These are phyloP conservation scores for Scolopax mira DNA, from an alignment of 2,113 vertebrate genomes.

Conservation along the genomic window DNA sequence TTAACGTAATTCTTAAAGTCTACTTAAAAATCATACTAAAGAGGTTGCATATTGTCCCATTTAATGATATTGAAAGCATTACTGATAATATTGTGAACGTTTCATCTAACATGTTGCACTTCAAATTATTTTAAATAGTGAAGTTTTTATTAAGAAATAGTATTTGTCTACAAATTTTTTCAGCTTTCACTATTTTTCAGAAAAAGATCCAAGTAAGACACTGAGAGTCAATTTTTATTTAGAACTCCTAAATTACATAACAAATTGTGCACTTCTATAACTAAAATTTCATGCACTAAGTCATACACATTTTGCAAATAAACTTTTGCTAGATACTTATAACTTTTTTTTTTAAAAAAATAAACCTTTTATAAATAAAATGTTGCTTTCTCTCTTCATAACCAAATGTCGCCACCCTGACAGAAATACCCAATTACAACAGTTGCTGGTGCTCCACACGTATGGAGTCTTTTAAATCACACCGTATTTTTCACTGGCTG, in stretches of 20 bases:
- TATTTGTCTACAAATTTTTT: not conserved
- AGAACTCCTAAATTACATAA: not conserved
- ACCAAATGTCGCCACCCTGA: not conserved
- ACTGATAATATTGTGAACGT: not conserved
- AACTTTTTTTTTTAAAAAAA: not conserved
- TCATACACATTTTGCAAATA: not conserved
- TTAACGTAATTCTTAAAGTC: not conserved
- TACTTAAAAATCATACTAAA: not conserved
- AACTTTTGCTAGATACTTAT: not conserved
- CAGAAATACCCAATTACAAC: not conserved
- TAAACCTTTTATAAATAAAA: not conserved
- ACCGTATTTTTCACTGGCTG: not conserved
- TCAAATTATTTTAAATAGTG: not conserved
- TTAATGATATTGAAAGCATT: not conserved
- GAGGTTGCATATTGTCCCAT: not conserved
- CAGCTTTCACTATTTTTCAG: not conserved
- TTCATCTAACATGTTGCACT: not conserved
- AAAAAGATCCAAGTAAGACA: not conserved
- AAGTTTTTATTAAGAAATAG: not conserved
- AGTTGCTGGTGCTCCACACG: not conserved
- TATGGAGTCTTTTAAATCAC: not conserved
- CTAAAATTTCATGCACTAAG: not conserved
- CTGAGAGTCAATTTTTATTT: not conserved
- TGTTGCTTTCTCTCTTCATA: not conserved
- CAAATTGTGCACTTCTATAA: not conserved